These are phyloP conservation scores for Pecten maximus DNA, from an alignment of 2,888 invertebrate genomes.

Conservation along the genomic window DNA sequence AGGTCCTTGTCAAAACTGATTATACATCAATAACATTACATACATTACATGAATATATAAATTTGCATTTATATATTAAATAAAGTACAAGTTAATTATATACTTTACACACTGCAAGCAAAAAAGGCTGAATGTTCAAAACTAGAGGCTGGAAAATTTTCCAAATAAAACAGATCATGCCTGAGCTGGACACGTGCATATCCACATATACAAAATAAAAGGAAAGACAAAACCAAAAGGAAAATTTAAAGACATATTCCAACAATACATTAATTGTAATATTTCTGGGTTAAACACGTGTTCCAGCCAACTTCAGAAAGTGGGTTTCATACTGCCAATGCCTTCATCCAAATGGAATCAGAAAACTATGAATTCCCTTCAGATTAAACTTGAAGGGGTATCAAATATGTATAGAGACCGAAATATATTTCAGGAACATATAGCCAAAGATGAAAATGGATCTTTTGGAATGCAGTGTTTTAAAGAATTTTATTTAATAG, in stretches of 20 bases:
- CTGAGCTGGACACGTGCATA: conserved; percentile 28
- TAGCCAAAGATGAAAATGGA: neutral
- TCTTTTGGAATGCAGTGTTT: neutral
- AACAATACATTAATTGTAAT: neutral
- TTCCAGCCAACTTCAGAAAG: neutral
- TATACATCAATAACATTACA: neutral
- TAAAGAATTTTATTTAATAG: neutral
- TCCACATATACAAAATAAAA: conserved; percentile 31
- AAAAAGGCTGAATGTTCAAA: conserved; percentile 33
- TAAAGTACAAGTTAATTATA: conserved; percentile 28
- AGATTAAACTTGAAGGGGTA: neutral
- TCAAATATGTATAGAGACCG: neutral
- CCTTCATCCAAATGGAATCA: neutral
- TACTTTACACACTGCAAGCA: conserved; percentile 30
- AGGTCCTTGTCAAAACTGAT: neutral
- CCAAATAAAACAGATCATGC: conserved; percentile 32
- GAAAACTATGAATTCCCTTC: neutral
- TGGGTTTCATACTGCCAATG: neutral
- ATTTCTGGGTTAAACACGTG: neutral
- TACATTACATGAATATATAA: neutral
- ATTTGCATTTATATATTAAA: neutral
- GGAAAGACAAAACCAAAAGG: conserved; percentile 33
- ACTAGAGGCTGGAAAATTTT: conserved; percentile 15
- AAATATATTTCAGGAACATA: neutral
- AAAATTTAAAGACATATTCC: neutral